Conservation (phyloP, 1,140 invertebrate genomes). For the Cotesia glomerata region DNA sequence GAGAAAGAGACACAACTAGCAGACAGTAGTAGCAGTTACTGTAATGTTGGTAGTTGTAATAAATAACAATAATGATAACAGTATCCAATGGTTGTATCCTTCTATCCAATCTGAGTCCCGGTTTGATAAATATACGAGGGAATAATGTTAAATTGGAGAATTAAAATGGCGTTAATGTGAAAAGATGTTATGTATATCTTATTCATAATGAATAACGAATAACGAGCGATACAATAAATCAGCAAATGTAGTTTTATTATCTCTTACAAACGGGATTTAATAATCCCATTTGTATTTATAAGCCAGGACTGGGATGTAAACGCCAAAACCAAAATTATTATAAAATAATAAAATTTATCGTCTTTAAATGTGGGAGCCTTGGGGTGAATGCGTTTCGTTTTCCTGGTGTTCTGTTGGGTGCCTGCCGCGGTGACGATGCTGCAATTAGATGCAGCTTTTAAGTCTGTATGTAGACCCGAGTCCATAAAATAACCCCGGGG, state of each 20-base stretch:
- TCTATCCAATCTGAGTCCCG: too few species aligned
- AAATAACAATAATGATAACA: too few species aligned
- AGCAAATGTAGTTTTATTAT: slow-evolving; percentile 3
- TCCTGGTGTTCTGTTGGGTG: slow-evolving; percentile 11
- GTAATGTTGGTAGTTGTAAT: too few species aligned
- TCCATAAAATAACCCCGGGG: slow-evolving; percentile 18
- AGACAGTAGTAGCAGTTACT: too few species aligned
- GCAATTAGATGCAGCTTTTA: slow-evolving; percentile 30
- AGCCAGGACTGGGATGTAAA: neutral
- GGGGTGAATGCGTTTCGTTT: slow-evolving; percentile 13
- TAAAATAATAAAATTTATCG: slow-evolving; percentile 49
- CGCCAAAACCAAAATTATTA: slow-evolving; percentile 45
- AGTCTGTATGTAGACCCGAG: slow-evolving; percentile 11
- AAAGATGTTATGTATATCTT: neutral
- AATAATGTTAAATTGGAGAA: neutral
- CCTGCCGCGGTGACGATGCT: slow-evolving; percentile 17
- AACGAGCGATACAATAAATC: slow-evolving; percentile 40
- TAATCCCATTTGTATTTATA: neutral
- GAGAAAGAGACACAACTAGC: too few species aligned
- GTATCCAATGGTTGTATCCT: too few species aligned
- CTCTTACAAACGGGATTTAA: neutral
- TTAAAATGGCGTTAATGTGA: neutral
- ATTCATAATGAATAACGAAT: neutral
- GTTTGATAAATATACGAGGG: neutral
- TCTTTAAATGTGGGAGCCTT: slow-evolving; percentile 46